Base-by-base conservation (phyloP, 1,140 invertebrate genomes). In the Cataglyphis hispanica region DNA sequence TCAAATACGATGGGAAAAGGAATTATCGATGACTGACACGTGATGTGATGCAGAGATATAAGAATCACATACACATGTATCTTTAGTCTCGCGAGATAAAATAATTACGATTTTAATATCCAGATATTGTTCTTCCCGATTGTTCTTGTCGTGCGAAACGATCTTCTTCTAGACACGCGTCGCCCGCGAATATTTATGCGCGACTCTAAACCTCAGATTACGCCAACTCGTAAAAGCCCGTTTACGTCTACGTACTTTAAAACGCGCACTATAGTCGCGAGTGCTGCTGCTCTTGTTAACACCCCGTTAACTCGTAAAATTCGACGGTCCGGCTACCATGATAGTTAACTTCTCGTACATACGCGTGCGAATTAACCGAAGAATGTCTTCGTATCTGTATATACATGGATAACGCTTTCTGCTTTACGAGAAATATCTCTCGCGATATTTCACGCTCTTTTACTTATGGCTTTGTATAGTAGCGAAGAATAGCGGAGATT, bases 271-370 rank as follows among this genome's bases (percentile, higher is more conserved):
- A 86, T 76, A 81, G 88, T 81, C 66, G 85, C 87, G 75, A 58
- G 87, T 66, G 69, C 77, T 53, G 85, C 76, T 64, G 69, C 86
- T 84, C 83, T 77, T 87, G 88, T 90, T 90, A 90, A 90, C 89
- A 87, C 85, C 58, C 80, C 85, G 88, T 87, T 89, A 85, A 87
- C 80, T 67, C 80, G 85, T 90, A 85, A 90, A 86, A 60, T 70
- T 81, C 50, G 56, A 56, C 56, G 66, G 53, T 80, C 46, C 67
- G 58, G 34, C 70, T 87, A 37, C 70, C 22, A 69, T 8, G 25
- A 46, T 72, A 46, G 78, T n/a, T n/a, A 40, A 16, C 25, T 27
- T 27, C 25, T 27, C 27, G 60, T 86, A 72, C 40, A 11, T 11
- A 2, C 34, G 19, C 34, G 50, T 11, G 53, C 53, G 63, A 43